These are phyloP conservation scores for Oceanodroma tethys DNA, from an alignment of 2,113 vertebrate species.

Conservation along the genomic window DNA sequence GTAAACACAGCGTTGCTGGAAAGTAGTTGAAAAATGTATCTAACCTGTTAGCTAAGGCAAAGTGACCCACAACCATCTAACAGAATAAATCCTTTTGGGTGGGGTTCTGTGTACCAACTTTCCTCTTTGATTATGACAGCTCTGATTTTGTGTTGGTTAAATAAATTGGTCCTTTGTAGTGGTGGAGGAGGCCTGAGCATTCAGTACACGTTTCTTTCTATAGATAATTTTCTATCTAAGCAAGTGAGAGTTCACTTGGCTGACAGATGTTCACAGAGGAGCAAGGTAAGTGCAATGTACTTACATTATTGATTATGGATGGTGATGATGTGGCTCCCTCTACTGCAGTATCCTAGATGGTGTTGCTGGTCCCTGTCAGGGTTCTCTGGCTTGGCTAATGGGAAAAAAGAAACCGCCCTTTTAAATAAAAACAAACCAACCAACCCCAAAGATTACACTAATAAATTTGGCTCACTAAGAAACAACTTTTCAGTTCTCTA, in stretches of 20 bases:
- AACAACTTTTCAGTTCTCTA: background rate
- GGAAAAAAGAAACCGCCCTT: background rate
- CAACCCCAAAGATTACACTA: background rate
- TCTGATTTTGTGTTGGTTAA: background rate
- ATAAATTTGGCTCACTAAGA: background rate
- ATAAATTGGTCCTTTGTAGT: background rate
- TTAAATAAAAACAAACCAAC: background rate
- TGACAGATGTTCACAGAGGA: background rate
- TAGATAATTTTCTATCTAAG: background rate
- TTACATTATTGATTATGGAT: background rate
- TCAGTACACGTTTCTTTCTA: background rate
- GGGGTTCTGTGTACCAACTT: background rate
- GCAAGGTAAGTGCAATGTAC: background rate
- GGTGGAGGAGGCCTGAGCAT: background rate
- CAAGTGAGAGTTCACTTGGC: background rate
- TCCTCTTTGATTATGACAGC: background rate
- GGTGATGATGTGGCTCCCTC: constrained; percentile 44
- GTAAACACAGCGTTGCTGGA: background rate
- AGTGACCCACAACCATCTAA: background rate
- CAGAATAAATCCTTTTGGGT: background rate
- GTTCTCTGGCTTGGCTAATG: background rate
- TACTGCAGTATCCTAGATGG: background rate
- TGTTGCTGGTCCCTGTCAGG: background rate
- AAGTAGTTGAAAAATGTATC: background rate
- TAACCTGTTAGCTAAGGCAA: background rate